Evolutionary conservation across 2,888 invertebrate genomes (phyloP), one percentile per base, ranked within the genome.

Genomic region (Neoitamus cyanurus): DNA sequence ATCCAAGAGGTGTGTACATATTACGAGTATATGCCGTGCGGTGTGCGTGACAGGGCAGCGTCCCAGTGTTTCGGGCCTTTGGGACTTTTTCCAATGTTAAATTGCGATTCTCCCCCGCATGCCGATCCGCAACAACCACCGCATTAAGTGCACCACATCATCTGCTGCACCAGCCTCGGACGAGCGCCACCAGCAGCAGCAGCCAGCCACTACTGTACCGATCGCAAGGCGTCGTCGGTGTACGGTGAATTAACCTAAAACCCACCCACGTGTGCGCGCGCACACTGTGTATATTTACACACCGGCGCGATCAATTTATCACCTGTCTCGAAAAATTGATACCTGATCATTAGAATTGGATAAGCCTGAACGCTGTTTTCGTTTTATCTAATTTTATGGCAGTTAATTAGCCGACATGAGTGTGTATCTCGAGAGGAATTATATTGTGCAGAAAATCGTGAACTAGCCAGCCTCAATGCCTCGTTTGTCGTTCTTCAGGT

Each of bases 291-390:
- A 69, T 68, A n/a, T n/a, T n/a, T n/a, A n/a, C n/a, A 58, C 58
- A 58, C 20, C 7, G 82, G 77, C 75, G 28, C 37, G 77, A 84
- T 84, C 84, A 75, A 84, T 84, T 77, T 84, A 77, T 84, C 84
- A 77, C 84, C 84, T 84, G 84, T 84, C 84, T 84, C 68, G 77
- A 84, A 84, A 84, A 84, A 84, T 84, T 84, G 77, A 84, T 84
- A 84, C 72, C 72, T 73, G 82, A 82, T 82, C 69, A 82, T 82
- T 69, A 82, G 37, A 69, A 69, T 69, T 48, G 68, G 80, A 80
- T 80, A 80, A 80, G 80, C 58, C 20, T 80, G 58, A 69, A 37
- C 20, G 80, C 82, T 37, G 69, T 82, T 82, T 82, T 82, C 72
- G 70, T 48, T 83, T 58, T 83, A 73, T 83, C 83, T 73, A 83